phyloP scores from a whole-genome alignment of 2,113 vertebrate genomes.

The Brachirus orientalis region DNA sequence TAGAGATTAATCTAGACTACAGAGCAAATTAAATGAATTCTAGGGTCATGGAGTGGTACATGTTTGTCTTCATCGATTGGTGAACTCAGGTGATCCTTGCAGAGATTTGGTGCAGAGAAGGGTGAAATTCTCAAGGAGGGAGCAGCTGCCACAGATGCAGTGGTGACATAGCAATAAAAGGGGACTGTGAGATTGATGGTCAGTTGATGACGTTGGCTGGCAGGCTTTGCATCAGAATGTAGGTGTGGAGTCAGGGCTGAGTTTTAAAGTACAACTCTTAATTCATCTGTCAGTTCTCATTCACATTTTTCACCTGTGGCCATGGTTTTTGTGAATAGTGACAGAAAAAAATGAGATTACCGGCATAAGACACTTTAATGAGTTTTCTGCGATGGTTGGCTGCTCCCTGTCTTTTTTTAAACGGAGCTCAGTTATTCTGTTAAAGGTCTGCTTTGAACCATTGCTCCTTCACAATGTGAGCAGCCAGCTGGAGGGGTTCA shows the following conservation, averaged over 20 bases:
- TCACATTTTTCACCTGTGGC: slow-evolving; percentile 13
- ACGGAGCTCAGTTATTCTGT: slow-evolving; percentile 27
- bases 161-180: slow-evolving; percentile 9
- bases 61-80: slow-evolving; percentile 3
- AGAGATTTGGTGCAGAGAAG: background rate
- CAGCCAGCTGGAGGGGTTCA: background rate
- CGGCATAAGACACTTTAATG: slow-evolving; percentile 21
- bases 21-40: no score
- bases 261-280: slow-evolving; percentile 27
- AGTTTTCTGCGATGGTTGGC: slow-evolving; percentile 20
- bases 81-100: background rate
- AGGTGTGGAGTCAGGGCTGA: slow-evolving; percentile 3
- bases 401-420: slow-evolving; percentile 17
- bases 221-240: slow-evolving; percentile 21
- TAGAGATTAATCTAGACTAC: no score
- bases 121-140: background rate
- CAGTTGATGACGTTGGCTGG: slow-evolving; percentile 1
- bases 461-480: slow-evolving; percentile 11
- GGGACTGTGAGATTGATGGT: slow-evolving; percentile 35
- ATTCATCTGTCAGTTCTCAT: slow-evolving; percentile 26
- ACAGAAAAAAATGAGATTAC: slow-evolving; percentile 21
- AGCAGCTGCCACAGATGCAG: slow-evolving; percentile 23
- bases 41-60: background rate
- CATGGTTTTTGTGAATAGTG: slow-evolving; percentile 11
- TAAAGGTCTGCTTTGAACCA: slow-evolving; percentile 9